Evolutionary conservation across 2,888 invertebrate species (phyloP), one percentile per base, ranked within the genome.

Genomic region (Eudasyphora cyanicolor): DNA sequence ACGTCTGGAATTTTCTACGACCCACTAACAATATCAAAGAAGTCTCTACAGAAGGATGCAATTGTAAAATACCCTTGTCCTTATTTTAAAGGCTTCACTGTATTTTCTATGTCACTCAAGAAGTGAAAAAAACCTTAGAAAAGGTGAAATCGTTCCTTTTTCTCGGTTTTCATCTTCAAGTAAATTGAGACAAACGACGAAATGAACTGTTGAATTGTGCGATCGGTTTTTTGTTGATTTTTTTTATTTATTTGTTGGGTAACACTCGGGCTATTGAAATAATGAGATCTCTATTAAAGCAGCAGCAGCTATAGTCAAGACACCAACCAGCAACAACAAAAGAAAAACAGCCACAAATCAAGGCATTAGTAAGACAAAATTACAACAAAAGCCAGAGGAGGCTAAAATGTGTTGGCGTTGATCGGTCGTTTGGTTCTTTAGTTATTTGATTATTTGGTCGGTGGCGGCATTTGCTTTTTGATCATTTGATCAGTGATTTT

Each of bases 391-490:
- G 24, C 24, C 7, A 67, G 38, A 32, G 60, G 8, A 64, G 38
- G 24, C 67, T 14, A 67, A 67, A 67, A 67, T 67, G 67, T 67
- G 67, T 67, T 67, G 67, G 67, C 67, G 67, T 67, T 67, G 67
- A 35, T 24, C 62, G 21, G 64, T 27, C 14, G 24, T 1, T 24
- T 4, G 57, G 27, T 14, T 32, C 45, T 14, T 45, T 8, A 8
- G 14, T 10, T 12, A n/a, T 45, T 45, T 45, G 45, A 45, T 8
- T n/a, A 45, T 45, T 45, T 60, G 60, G 29, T 60, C 27, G n/a
- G n/a, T n/a, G n/a, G 27, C 60, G 60, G 60, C n/a, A 60, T 29
- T 29, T 60, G 19, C 17, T 32, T 29, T 60, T 60, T 60, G 60
- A 60, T 60, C 60, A 60, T 60, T 60, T 60, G 60, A 60, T 60